Conservation (phyloP, 2,797 vertebrate species). For the Ptychobarbus kaznakovi region DNA sequence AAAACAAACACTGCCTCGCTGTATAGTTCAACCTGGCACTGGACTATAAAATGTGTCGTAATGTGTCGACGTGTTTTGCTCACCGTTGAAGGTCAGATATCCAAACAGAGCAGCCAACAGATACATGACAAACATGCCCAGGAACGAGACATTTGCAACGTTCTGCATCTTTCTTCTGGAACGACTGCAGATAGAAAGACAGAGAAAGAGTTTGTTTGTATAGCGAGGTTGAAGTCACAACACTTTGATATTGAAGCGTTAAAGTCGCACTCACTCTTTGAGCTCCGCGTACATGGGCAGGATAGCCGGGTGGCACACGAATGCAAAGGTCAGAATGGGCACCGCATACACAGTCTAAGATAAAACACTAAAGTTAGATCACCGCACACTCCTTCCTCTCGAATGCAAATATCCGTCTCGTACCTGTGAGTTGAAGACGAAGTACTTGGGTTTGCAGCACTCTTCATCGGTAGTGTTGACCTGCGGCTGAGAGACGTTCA, state of each 20-base stretch:
- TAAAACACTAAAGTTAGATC: not conserved
- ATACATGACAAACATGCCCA: constrained; percentile 98
- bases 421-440: constrained; percentile 96
- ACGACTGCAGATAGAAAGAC: constrained; percentile 77
- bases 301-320: constrained; percentile 96
- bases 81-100: constrained; percentile 96
- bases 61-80: constrained; percentile 58
- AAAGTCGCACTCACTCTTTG: constrained; percentile 82
- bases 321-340: constrained; percentile 95
- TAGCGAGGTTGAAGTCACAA: not conserved
- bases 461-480: constrained; percentile 68
- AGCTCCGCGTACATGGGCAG: constrained; percentile 98
- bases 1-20: not conserved
- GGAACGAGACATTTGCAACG: constrained; percentile 95
- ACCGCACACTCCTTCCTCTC: not conserved
- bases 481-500: constrained; percentile 72
- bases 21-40: not conserved
- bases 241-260: not conserved
- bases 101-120: constrained; percentile 95
- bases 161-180: constrained; percentile 93
- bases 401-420: not conserved
- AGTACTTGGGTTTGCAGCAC: constrained; percentile 88
- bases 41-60: not conserved
- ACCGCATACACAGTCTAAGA: constrained; percentile 94
- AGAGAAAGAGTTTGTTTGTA: not conserved